These are phyloP conservation scores for Ferrisia virgata DNA, from an alignment of 2,888 invertebrate genomes.

Conservation along the genomic window DNA sequence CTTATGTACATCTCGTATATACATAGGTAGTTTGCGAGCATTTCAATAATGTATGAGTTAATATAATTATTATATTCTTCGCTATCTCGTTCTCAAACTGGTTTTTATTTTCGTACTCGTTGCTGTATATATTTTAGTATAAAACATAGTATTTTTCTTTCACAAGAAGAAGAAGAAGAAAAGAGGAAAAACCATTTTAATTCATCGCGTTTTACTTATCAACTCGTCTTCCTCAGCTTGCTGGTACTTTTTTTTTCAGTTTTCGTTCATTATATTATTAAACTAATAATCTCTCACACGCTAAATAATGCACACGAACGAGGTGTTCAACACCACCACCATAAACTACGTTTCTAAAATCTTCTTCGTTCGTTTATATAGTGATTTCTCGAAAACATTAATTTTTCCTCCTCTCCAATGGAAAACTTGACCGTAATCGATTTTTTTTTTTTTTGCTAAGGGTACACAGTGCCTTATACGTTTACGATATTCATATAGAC, in stretches of 20 bases:
- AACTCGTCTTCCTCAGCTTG: neutral
- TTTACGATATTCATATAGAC: too few species aligned
- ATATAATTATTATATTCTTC: conserved; percentile 10
- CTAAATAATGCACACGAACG: too few species aligned
- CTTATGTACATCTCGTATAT: too few species aligned
- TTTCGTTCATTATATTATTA: neutral
- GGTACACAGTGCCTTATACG: too few species aligned
- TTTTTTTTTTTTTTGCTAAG: too few species aligned
- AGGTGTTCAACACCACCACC: too few species aligned
- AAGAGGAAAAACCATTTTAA: neutral
- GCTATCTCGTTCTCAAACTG: neutral
- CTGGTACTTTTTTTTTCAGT: neutral
- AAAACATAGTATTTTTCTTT: neutral
- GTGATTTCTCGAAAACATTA: too few species aligned
- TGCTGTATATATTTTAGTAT: too few species aligned
- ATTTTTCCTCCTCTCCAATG: too few species aligned
- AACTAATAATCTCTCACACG: neutral
- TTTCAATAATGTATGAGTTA: conserved; percentile 12
- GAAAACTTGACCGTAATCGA: too few species aligned
- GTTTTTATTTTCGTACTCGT: neutral
- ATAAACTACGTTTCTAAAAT: too few species aligned
- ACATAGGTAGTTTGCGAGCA: neutral
- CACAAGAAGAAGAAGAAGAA: neutral
- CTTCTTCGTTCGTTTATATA: too few species aligned
- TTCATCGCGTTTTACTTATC: neutral